phyloP scores from a whole-genome alignment of 2,797 vertebrate species.

The Muraenolepis orangiensis region DNA sequence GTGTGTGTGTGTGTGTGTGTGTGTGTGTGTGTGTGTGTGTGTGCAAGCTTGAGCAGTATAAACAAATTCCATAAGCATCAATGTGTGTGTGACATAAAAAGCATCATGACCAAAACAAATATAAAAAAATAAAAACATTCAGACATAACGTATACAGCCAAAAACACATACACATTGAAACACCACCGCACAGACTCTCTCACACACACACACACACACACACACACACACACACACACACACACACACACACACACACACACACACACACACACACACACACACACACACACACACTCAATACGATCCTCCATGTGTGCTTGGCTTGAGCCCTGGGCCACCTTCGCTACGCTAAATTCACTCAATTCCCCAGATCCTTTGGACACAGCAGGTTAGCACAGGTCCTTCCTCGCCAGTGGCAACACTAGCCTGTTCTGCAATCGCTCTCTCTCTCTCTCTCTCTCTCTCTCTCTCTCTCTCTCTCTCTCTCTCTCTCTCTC shows the following conservation, averaged over 20 bases:
- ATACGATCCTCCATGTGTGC: slow-evolving; percentile 48
- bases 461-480: slow-evolving; percentile 35
- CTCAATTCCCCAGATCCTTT: slow-evolving; percentile 47
- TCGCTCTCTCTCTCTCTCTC: neutral
- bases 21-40: too few relatives aligned
- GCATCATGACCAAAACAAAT: too few relatives aligned
- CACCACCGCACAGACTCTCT: neutral
- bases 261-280: neutral
- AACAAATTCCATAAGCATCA: too few relatives aligned
- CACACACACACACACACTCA: slow-evolving; percentile 25
- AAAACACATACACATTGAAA: neutral
- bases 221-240: neutral
- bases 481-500: slow-evolving; percentile 30
- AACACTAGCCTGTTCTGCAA: neutral
- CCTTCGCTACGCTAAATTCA: slow-evolving; percentile 35
- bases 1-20: too few relatives aligned
- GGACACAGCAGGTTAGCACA: slow-evolving; percentile 49
- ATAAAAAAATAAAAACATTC: too few relatives aligned
- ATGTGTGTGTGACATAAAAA: too few relatives aligned
- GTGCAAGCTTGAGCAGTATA: too few relatives aligned
- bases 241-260: neutral
- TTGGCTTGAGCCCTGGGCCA: slow-evolving; percentile 52
- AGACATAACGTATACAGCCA: slow-evolving; percentile 1
- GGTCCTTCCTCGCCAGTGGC: slow-evolving; percentile 34
- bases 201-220: neutral